Evolutionary conservation across 2,888 invertebrate genomes (phyloP), one percentile per base, ranked within the genome.

Genomic region (Meiosimyza platycephala): DNA sequence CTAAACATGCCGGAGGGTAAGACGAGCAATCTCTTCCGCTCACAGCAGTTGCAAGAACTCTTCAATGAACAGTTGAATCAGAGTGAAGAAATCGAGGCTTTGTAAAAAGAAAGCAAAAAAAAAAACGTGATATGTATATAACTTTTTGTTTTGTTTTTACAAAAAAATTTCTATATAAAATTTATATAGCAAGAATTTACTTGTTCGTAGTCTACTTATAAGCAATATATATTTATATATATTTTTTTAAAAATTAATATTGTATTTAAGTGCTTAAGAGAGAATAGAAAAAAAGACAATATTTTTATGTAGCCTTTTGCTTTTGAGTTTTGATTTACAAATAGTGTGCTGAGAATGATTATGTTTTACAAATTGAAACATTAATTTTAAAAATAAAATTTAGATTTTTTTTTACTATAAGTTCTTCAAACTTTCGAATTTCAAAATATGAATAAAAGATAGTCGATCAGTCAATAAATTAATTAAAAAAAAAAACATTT

Each of bases 1-100:
- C 79, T 86, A 51, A 78, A 83, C 62, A 80, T 83, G 77, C 80
- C 82, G 4, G 75, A 81, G 48, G 76, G 69, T 18, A 86, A 86
- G 74, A 74, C 79, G 63, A 73, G 79, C 9, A 79, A 83, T 33
- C 84, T 84, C 79, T 84, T 84, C 75, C 81, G 83, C 64, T 82
- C 84, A 7, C 75, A 79, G 7, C 72, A 75, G 15, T 73, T 82
- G 73, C 73, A 82, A 47, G 77, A 80, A 55, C 82, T 82, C 68
- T 84, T 84, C 67, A 79, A 82, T 72, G 83, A 76, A 12, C 84
- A 84, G 62, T 83, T 83, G 67, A 72, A 81, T 5, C 50, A 57
- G 28, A 63, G 7, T 54, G 40, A 40, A 40, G 9, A 9, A 40
- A 40, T 40, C 40, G 40, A 40, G 40, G 40, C 40, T 40, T 60